Evolutionary conservation across 2,113 vertebrate species (phyloP).

Genomic region (Tylochromis polylepis): DNA sequence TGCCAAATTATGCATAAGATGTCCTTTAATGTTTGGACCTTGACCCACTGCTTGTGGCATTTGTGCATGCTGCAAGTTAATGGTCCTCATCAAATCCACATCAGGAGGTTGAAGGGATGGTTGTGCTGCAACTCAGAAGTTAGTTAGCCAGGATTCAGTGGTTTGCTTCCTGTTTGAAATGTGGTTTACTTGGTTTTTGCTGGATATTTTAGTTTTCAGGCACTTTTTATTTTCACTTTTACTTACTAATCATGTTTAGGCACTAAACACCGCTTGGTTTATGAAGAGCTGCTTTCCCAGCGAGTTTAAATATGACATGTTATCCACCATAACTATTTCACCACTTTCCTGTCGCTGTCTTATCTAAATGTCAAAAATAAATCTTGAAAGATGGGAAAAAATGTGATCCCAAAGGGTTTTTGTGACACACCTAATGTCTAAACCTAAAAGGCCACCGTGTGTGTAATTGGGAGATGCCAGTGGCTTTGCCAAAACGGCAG

Average conservation of each 20-base stretch:
- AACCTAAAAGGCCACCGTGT: neutral
- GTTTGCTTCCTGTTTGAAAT: neutral
- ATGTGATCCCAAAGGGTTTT: neutral
- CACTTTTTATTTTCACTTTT: neutral
- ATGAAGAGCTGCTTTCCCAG: neutral
- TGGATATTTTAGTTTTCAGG: neutral
- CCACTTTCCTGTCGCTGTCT: neutral
- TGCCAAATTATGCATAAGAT: neutral
- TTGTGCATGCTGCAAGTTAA: neutral
- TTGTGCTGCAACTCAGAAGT: neutral
- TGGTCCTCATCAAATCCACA: neutral
- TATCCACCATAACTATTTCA: neutral
- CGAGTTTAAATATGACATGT: neutral
- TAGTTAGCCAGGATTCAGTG: neutral
- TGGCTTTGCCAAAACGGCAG: neutral
- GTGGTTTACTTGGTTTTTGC: neutral
- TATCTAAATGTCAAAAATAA: neutral
- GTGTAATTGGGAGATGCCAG: accelerated
- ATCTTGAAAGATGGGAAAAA: neutral
- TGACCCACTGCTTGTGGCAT: neutral
- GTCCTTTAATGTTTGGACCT: neutral
- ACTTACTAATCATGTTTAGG: neutral
- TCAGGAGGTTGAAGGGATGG: neutral
- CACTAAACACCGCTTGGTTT: neutral
- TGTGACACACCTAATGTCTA: neutral